Percentiles rank a stretch among this genome's conserved stretches.
Conservation (phyloP, 2,888 invertebrate genomes). For the Brachypalpus laphriformis region DNA sequence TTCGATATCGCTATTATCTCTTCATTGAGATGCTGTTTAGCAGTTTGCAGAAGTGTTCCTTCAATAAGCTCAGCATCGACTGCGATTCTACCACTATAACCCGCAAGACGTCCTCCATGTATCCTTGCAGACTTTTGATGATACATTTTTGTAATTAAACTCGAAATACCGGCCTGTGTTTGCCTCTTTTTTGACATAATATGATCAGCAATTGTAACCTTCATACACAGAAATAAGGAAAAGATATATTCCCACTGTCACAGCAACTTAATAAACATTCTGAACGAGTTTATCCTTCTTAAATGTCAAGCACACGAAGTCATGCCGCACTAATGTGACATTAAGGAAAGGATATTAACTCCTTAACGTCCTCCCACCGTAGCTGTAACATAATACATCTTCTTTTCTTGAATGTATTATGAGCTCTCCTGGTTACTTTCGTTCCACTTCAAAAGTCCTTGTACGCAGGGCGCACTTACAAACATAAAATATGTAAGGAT, state of each 20-base stretch:
- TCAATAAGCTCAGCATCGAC: too few relatives aligned
- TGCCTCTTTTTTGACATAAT: too few relatives aligned
- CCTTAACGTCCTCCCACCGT: conserved; percentile 25
- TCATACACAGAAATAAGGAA: not conserved
- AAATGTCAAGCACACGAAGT: not conserved
- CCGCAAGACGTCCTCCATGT: too few relatives aligned
- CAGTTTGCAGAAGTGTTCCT: too few relatives aligned
- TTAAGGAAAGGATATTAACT: conserved; percentile 27
- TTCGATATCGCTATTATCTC: too few relatives aligned
- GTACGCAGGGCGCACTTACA: too few relatives aligned
- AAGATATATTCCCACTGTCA: not conserved
- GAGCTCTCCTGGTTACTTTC: not conserved
- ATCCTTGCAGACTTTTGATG: too few relatives aligned
- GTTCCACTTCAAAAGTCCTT: not conserved
- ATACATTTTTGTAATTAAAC: too few relatives aligned
- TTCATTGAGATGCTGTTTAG: too few relatives aligned
- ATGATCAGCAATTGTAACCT: not conserved
- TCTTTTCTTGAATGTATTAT: conserved; percentile 35
- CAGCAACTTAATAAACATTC: not conserved
- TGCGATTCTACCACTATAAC: too few relatives aligned
- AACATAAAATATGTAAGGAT: too few relatives aligned
- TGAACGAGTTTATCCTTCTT: not conserved
- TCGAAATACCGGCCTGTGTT: too few relatives aligned
- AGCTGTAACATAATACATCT: conserved; percentile 11
- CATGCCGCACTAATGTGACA: conserved; percentile 7